phyloP scores from a whole-genome alignment of 2,888 invertebrate genomes.

The Ophioninae sp. region DNA sequence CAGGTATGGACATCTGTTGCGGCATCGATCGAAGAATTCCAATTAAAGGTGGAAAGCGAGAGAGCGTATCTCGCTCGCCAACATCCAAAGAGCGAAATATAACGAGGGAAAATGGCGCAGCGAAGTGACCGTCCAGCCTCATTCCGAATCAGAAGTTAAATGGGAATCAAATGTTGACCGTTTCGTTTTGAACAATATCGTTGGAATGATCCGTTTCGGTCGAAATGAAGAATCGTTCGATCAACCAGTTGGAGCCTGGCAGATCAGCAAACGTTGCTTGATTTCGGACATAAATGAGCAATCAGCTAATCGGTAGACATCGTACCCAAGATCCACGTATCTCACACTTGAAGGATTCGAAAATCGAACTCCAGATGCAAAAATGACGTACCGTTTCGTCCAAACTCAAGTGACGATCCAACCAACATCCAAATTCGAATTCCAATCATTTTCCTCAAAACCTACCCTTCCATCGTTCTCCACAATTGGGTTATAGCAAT shows the following conservation, averaged over 20 bases:
- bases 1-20: constrained; percentile 65
- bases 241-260: background rate
- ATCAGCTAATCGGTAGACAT: too few species aligned
- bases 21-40: constrained; percentile 56
- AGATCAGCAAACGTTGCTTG: background rate
- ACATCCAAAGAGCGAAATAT: constrained; percentile 16
- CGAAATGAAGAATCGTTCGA: background rate
- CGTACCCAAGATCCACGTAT: too few species aligned
- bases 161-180: background rate
- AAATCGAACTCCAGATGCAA: too few species aligned
- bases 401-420: too few species aligned
- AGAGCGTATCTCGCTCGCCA: constrained; percentile 37
- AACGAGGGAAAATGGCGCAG: background rate
- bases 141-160: background rate
- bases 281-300: background rate
- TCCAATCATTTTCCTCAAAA: too few species aligned
- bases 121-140: background rate
- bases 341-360: too few species aligned
- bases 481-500: background rate
- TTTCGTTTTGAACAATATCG: background rate
- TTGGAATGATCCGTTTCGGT: background rate
- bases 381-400: too few species aligned
- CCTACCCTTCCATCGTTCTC: background rate
- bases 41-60: constrained; percentile 62
- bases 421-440: too few species aligned